Conservation (phyloP, 2,888 invertebrate genomes). For the Argyra leucocephala region DNA sequence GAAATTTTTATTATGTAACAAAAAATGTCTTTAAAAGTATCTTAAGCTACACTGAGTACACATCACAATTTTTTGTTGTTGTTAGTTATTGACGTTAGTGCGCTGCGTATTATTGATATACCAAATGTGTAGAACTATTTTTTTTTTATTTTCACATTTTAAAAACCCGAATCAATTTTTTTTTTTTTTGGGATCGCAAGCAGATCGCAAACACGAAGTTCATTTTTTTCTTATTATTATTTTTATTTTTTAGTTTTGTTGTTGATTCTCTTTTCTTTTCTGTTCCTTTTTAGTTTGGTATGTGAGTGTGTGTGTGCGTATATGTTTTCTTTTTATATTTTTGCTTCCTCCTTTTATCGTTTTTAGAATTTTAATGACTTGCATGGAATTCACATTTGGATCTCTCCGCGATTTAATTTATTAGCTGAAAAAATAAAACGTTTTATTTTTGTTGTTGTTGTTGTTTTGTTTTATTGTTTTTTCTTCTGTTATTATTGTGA, state of each 20-base stretch:
- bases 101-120: too few species aligned
- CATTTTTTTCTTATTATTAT: not conserved
- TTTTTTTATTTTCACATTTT: not conserved
- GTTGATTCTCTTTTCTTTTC: not conserved
- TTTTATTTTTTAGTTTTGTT: not conserved
- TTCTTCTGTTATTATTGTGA: too few species aligned
- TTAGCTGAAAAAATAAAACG: not conserved
- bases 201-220: too few species aligned
- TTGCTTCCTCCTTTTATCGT: not conserved
- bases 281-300: not conserved
- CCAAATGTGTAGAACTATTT: too few species aligned
- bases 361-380: conserved; percentile 6
- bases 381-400: conserved; percentile 6
- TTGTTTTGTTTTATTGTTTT: not conserved
- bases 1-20: too few species aligned
- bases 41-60: too few species aligned
- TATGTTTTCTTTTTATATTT: not conserved
- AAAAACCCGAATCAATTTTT: too few species aligned
- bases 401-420: not conserved
- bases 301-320: too few species aligned
- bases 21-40: too few species aligned
- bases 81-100: too few species aligned
- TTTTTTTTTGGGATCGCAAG: too few species aligned
- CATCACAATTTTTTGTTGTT: too few species aligned
- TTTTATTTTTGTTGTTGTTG: not conserved